Conservation (phyloP, 2,113 vertebrate species). For the Lota lota region DNA sequence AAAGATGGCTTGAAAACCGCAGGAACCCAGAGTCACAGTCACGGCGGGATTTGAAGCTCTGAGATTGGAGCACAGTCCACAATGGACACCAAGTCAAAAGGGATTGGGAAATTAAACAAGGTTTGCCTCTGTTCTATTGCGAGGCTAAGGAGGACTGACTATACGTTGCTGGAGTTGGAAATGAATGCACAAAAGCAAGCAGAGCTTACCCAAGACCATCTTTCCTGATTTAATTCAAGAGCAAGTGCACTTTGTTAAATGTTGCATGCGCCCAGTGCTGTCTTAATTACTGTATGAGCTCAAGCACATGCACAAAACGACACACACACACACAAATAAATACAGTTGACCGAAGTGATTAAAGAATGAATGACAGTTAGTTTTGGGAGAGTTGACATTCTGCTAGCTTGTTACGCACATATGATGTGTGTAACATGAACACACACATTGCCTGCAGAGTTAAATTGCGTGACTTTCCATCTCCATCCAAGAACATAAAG, state of each 20-base stretch:
- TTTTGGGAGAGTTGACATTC: constrained; percentile 42
- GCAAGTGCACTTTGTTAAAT: too few relatives aligned
- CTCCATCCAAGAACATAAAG: constrained; percentile 55
- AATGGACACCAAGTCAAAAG: constrained; percentile 40
- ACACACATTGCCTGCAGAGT: neutral
- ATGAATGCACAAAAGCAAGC: neutral
- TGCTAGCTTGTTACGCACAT: constrained; percentile 25
- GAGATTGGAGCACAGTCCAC: constrained; percentile 38
- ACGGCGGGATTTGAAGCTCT: constrained; percentile 43
- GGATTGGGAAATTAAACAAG: constrained; percentile 28
- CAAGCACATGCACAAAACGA: neutral
- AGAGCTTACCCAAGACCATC: too few relatives aligned
- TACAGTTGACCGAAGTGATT: constrained; percentile 22
- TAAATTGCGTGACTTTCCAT: constrained; percentile 31
- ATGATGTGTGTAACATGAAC: neutral
- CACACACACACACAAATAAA: constrained; percentile 1
- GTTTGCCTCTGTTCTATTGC: constrained; percentile 18
- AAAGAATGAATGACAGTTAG: constrained; percentile 48
- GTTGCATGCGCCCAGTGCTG: too few relatives aligned
- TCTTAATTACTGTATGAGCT: neutral
- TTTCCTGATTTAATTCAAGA: too few relatives aligned
- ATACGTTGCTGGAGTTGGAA: neutral
- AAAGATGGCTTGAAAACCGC: constrained; percentile 1
- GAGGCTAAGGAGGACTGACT: too few relatives aligned
- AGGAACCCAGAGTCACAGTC: constrained; percentile 35